Base-by-base conservation (phyloP, 1,140 invertebrate species). In the Drosophila kikkawai region DNA sequence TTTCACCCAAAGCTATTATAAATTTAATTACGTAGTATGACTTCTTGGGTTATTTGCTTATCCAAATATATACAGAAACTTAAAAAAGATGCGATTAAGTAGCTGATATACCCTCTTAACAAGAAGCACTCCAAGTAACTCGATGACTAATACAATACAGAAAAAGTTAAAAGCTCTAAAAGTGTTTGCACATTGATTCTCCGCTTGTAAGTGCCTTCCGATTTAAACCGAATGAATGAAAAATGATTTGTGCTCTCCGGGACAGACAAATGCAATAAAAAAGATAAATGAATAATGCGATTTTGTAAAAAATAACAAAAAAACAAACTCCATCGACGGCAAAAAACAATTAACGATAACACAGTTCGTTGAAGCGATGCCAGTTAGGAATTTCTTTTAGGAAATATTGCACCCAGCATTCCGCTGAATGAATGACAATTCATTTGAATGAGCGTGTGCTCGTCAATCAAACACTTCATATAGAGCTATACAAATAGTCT, bases 271-370 rank as follows among this genome's bases (percentile, higher is more conserved):
- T 34, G 22, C 37, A 51, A 39, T 69, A 51, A 53, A 59, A 48
- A 13, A 37, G 39, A 61, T 26, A 53, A 55, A 55, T 39, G 29
- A 37, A 55, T 63, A 63, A 12, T 67, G 47, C 37, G 36, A 55
- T 51, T 67, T 41, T 11, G 22, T 50, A 36, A 36, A 36, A 9
- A 12, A 11, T 1, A 41, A 8, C 0, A 34, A 51, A 51, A 51
- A 34, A 51, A 17, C 53, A 26, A 44, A 63, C 22, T 66, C n/a
- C 22, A 9, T n/a, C 37, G n/a, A 47, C 7, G 34, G 17, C 53
- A 61, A 76, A 82, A 61, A 82, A 66, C 50, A 69, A 78, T 83
- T 82, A 80, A 45, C 32, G 67, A 55, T 44, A 67, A 48, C 37
- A 36, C 37, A 37, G 37, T 55, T 55, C 63, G 36, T 3, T 9